Evolutionary conservation across 1,140 invertebrate species (phyloP).

Genomic region (Centruroides sculpturatus): DNA sequence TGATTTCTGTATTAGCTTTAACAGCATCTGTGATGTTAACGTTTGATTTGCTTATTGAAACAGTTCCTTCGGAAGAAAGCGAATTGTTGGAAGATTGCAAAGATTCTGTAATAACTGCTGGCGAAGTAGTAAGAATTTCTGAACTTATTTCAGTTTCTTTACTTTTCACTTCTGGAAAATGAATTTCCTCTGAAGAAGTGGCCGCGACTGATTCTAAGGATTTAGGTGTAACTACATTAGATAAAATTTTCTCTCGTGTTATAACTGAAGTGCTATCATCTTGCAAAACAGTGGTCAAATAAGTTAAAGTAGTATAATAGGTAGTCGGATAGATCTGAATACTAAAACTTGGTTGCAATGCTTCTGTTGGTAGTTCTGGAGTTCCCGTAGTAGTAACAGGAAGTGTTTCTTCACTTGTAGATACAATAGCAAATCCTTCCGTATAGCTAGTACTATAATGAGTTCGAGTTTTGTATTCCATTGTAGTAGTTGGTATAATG

Average conservation of each 20-base stretch:
- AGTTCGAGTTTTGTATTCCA: conserved; percentile 6
- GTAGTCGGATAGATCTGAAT: conserved; percentile 32
- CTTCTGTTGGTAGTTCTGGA: neutral
- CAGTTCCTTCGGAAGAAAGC: no score
- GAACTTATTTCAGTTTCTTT: no score
- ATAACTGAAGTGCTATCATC: conserved; percentile 58
- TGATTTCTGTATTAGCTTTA: no score
- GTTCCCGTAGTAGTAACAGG: conserved; percentile 40
- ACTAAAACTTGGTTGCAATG: neutral
- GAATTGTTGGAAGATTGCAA: neutral
- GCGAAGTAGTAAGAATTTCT: no score
- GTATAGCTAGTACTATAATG: conserved; percentile 68
- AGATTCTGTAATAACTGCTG: neutral
- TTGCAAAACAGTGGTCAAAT: conserved; percentile 68
- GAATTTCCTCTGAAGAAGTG: no score
- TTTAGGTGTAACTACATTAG: conserved; percentile 3
- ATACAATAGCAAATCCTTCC: conserved; percentile 45
- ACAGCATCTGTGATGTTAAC: no score
- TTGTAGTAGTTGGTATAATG: neutral
- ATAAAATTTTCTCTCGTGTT: conserved; percentile 57
- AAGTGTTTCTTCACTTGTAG: conserved; percentile 69
- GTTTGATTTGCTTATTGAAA: no score
- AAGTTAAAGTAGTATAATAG: conserved; percentile 57
- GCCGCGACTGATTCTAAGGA: neutral
- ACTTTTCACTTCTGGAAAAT: no score